phyloP scores from a whole-genome alignment of 2,113 vertebrate genomes.

The Cebus imitator region DNA sequence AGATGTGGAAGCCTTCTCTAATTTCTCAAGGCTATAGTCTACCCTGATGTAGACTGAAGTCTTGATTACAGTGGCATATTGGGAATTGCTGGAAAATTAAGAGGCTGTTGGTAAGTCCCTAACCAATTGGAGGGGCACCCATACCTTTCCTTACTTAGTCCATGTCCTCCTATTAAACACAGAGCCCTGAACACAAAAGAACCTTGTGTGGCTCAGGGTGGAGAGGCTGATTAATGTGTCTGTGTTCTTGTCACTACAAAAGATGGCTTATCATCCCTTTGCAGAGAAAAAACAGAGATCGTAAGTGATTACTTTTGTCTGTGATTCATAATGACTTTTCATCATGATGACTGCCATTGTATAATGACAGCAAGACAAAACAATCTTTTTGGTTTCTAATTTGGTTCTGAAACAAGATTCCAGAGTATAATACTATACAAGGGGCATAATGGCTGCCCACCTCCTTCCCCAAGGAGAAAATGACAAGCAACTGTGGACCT shows the following conservation, averaged over 20 bases:
- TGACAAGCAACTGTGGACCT: not conserved
- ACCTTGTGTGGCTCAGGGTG: no score
- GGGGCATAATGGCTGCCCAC: not conserved
- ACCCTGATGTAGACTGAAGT: not conserved
- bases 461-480: not conserved
- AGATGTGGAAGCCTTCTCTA: no score
- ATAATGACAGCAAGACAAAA: not conserved
- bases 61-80: not conserved
- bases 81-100: not conserved
- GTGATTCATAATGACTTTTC: not conserved
- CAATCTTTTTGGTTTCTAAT: not conserved
- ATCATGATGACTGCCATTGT: not conserved
- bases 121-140: not conserved
- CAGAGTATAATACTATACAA: not conserved
- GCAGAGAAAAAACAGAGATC: conserved; percentile 2
- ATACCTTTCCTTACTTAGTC: not conserved
- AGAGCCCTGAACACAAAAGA: no score
- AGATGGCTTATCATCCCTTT: not conserved
- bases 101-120: not conserved
- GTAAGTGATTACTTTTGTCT: conserved; percentile 47
- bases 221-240: no score
- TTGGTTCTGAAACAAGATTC: conserved; percentile 2
- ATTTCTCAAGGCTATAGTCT: no score
- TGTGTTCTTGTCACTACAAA: no score
- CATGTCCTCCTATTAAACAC: not conserved